Base-by-base conservation (phyloP, 1,140 invertebrate species). In the Drosophila ironensis region DNA sequence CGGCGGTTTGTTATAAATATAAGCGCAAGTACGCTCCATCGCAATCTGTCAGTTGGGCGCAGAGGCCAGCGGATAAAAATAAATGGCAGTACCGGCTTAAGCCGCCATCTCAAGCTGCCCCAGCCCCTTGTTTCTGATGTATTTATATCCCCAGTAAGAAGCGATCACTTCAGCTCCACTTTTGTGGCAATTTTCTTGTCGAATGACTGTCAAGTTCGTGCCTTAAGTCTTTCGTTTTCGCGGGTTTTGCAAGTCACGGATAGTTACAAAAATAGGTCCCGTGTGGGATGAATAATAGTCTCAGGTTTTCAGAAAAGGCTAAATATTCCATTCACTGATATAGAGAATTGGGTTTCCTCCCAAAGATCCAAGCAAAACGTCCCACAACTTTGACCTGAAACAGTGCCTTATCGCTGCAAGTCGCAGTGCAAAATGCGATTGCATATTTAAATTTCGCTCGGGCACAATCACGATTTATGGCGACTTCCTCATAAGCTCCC, bases 141-240 rank as follows among this genome's bases (percentile, higher is more conserved):
- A 63, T 63, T 63, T 63, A 40, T 63, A 63, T 19, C 52, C 33
- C 30, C 56, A 11, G 16, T 1, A 17, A 12, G 22, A 19, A 22
- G 8, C 27, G 19, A 40, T 35, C 11, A 27, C 27, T 38, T 27
- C 25, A 33, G 44, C 35, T 61, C 46, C 51, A 47, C 63, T 57
- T 56, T 33, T 48, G 60, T 52, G 45, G 41, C 59, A 63, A 63
- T 63, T 51, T 71, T 61, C 40, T 30, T 68, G 72, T 56, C 27
- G 48, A 72, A 52, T 78, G 75, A 78, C 75, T 78, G 52, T 70
- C 75, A 81, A 81, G 75, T 80, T 80, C 57, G 75, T 80, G 71
- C 22, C 59, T 51, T 66, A 66, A 67, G 63, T 67, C 63, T 67
- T 66, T 67, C 30, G 59, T 67, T 64, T 38, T 20, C 17, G 4